Conservation (phyloP, 2,113 vertebrate species). For the Oreochromis niloticus region DNA sequence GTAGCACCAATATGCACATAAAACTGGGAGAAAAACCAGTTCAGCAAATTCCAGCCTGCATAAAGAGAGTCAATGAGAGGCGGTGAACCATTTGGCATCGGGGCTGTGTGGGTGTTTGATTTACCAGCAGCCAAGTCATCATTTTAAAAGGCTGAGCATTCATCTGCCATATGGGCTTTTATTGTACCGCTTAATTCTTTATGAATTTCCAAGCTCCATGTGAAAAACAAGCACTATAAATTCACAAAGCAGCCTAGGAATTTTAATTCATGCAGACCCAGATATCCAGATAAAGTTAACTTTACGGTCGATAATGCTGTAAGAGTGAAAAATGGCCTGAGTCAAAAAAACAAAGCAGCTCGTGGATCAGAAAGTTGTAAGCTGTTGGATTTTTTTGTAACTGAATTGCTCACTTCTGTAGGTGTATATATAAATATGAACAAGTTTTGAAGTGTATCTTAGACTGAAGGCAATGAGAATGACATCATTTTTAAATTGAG, state of each 20-base stretch:
- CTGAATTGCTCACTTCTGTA: not conserved
- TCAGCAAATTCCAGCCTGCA: not conserved
- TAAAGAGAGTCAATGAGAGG: constrained; percentile 10
- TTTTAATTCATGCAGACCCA: constrained; percentile 9
- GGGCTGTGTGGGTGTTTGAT: constrained; percentile 35
- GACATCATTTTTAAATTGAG: not conserved
- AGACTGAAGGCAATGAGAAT: not conserved
- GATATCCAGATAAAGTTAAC: constrained; percentile 1
- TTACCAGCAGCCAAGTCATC: constrained; percentile 45
- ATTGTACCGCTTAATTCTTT: not conserved
- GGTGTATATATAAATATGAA: not conserved
- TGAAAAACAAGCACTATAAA: constrained; percentile 15
- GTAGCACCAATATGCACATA: not conserved
- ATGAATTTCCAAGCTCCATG: not conserved
- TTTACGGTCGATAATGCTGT: not conserved
- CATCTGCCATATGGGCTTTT: constrained; percentile 46
- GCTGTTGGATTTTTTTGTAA: not conserved
- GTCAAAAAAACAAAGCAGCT: not conserved
- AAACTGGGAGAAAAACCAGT: not conserved
- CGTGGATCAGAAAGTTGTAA: not conserved
- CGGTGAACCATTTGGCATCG: constrained; percentile 5
- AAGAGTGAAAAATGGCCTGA: not conserved
- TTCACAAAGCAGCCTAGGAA: not conserved
- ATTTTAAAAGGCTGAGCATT: constrained; percentile 48
- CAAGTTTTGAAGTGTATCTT: not conserved